Percentiles rank a stretch among this genome's conserved stretches.
These are phyloP conservation scores for Dastarcus helophoroides DNA, from an alignment of 2,888 invertebrate species.

Conservation along the genomic window DNA sequence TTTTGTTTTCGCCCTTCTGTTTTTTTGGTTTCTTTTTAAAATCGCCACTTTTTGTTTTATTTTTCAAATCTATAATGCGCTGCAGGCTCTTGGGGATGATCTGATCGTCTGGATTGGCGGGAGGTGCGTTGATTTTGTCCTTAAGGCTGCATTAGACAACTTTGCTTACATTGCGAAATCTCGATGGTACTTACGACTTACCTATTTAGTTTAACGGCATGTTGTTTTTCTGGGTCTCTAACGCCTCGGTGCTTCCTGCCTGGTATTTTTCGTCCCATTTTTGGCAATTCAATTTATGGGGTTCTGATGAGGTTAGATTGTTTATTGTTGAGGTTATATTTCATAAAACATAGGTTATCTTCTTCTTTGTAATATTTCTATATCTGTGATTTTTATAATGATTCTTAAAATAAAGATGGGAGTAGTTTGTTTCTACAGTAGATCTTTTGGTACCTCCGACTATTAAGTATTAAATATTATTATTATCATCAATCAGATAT, in stretches of 20 bases:
- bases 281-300: constrained; percentile 8
- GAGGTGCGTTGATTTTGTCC: constrained; percentile 64
- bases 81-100: constrained; percentile 61
- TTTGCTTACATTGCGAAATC: constrained; percentile 4
- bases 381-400: too few relatives aligned
- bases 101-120: constrained; percentile 57
- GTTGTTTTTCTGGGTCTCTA: constrained; percentile 65
- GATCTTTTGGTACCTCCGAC: too few relatives aligned
- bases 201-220: constrained; percentile 50
- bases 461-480: too few relatives aligned
- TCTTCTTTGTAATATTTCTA: too few relatives aligned
- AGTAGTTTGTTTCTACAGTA: too few relatives aligned
- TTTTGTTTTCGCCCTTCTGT: constrained; percentile 38
- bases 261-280: constrained; percentile 70
- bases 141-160: constrained; percentile 44
- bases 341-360: too few relatives aligned
- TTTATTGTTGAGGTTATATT: background rate
- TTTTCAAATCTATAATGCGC: constrained; percentile 49
- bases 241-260: constrained; percentile 68
- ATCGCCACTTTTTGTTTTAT: constrained; percentile 37
- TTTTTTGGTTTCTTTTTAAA: constrained; percentile 14
- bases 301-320: background rate
- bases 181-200: constrained; percentile 30
- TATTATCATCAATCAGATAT: too few relatives aligned
- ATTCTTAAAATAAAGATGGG: too few relatives aligned